Percentiles rank a stretch among this genome's conserved stretches.
These are phyloP conservation scores for Pedetes capensis DNA, from an alignment of 2,113 vertebrate species.

Conservation along the genomic window DNA sequence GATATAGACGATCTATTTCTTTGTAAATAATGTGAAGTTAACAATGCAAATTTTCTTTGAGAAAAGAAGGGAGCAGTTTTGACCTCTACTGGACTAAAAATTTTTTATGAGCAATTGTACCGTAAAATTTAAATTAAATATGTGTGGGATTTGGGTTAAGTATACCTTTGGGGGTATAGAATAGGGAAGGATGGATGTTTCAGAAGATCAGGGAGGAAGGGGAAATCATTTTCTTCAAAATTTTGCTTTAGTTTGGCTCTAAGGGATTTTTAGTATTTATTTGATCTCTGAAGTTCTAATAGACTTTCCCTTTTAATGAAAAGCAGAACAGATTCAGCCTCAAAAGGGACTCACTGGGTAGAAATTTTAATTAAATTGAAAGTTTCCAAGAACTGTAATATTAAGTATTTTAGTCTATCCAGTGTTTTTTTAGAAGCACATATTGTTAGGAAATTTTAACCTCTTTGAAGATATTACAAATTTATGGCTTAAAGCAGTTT, in stretches of 20 bases:
- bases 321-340: constrained; percentile 1
- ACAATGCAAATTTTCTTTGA: constrained; percentile 17
- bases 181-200: constrained; percentile 13
- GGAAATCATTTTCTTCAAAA: constrained; percentile 9
- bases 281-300: constrained; percentile 40
- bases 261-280: constrained; percentile 40
- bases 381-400: constrained; percentile 7
- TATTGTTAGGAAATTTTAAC: neutral
- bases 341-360: neutral
- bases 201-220: neutral
- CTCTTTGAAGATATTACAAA: neutral
- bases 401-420: constrained; percentile 28
- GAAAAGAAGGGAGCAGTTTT: constrained; percentile 35
- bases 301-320: constrained; percentile 56
- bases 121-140: constrained; percentile 55
- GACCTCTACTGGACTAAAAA: constrained; percentile 17
- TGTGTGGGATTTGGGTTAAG: constrained; percentile 54
- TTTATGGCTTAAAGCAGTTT: neutral
- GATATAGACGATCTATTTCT: neutral
- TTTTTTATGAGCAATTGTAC: constrained; percentile 40
- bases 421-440: neutral
- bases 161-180: constrained; percentile 47
- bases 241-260: constrained; percentile 55
- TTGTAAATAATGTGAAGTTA: constrained; percentile 39
- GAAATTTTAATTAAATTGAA: constrained; percentile 45